Evolutionary conservation across 2,888 invertebrate genomes (phyloP), one percentile per base, ranked within the genome.

Genomic region (Drosophila picticornis): DNA sequence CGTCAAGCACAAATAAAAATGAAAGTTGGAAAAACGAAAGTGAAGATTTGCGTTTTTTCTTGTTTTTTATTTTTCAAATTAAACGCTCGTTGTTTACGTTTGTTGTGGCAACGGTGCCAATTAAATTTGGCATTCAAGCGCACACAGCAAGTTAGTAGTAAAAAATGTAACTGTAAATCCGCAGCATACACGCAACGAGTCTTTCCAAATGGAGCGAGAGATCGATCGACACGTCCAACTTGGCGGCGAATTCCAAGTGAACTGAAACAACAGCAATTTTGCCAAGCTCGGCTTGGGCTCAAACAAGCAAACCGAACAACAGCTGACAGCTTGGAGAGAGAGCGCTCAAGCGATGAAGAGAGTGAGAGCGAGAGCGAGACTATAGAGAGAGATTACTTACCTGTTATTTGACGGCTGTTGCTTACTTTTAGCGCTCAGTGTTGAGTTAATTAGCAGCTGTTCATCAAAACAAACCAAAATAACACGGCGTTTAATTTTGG

Each of bases 121-220:
- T 90, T 90, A 88, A 81, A 88, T 85, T 90, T 90, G 90, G 90
- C 90, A 90, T 90, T 90, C 90, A 90, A 90, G 90, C 88, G 81
- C 84, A 73, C 73, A 88, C 72, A 73, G 59, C 84, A 67, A 69
- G 83, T 70, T 82, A 61, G 80, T 84, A 56, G 83, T 31, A 51
- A 62, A 48, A 48, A 68, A 43, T 72, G 60, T 72, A 83, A 88
- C 90, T 83, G 90, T 90, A 77, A 84, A 75, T 65, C 64, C 73
- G 58, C 68, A 62, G 65, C 77, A 43, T 9, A 60, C 32, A 80
- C 62, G 62, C 68, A 40, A 61, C 40, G 36, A 32, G 16, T 31
- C 22, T 40, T 22, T 13, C 2, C 43, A 34, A 50, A 53, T n/a
- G 63, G 36, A 55, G 32, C 57, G 9, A 50, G 52, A 3, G 16